Percentiles rank a stretch among this genome's conserved stretches.
phyloP scores from a whole-genome alignment of 1,140 invertebrate species.

The Drosophila equinoxialis region DNA sequence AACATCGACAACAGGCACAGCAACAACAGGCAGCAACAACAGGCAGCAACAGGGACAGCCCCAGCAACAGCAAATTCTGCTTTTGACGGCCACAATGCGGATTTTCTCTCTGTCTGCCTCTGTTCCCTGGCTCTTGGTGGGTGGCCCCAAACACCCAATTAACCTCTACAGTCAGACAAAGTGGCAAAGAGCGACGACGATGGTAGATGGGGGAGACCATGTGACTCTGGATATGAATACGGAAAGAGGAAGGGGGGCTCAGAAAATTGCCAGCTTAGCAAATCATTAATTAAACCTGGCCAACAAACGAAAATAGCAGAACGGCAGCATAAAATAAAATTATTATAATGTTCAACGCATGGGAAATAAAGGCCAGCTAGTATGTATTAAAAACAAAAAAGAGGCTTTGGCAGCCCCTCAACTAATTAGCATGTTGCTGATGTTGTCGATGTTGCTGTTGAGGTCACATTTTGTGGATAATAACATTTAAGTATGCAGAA shows the following conservation, averaged over 20 bases:
- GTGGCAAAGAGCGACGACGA: neutral
- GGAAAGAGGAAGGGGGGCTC: neutral
- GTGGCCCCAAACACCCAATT: constrained; percentile 61
- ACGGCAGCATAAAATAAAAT: constrained; percentile 44
- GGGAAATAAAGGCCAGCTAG: constrained; percentile 54
- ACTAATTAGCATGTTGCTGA: constrained; percentile 69
- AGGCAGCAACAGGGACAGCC: neutral
- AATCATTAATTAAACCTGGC: constrained; percentile 75
- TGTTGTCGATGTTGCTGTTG: constrained; percentile 6
- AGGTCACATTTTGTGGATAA: constrained; percentile 6
- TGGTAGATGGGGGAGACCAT: neutral
- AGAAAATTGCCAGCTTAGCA: constrained; percentile 60
- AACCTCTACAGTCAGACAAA: constrained; percentile 49
- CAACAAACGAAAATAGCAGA: constrained; percentile 53
- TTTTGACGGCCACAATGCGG: constrained; percentile 48
- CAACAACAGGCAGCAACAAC: too few relatives aligned
- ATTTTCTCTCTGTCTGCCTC: constrained; percentile 10
- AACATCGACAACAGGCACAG: neutral
- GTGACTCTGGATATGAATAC: constrained; percentile 9
- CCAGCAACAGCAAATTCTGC: constrained; percentile 31
- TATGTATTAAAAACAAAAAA: neutral
- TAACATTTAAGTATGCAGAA: constrained; percentile 13
- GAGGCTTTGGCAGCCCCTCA: constrained; percentile 34
- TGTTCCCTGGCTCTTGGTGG: neutral
- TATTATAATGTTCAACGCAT: constrained; percentile 72